A percentile compares a stretch with the other conserved stretches of the same genome.
phyloP scores from a whole-genome alignment of 2,797 vertebrate genomes.

The Crenuchus spilurus region DNA sequence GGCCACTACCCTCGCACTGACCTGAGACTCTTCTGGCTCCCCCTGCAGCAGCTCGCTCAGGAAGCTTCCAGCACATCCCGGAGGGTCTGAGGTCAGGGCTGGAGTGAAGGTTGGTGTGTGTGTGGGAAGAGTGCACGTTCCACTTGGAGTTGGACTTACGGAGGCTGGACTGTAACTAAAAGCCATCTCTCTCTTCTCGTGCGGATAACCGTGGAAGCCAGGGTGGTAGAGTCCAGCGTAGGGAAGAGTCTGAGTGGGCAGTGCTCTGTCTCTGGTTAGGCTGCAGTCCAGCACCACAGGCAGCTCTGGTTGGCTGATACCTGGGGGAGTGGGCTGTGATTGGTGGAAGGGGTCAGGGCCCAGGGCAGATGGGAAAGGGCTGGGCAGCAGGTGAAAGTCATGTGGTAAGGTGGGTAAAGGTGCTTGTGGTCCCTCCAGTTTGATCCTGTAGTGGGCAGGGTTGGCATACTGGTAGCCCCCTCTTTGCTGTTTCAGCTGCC shows the following conservation, averaged over 20 bases:
- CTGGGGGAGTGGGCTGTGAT: slow-evolving; percentile 60
- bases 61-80: slow-evolving; percentile 62
- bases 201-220: slow-evolving; percentile 55
- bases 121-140: slow-evolving; percentile 48
- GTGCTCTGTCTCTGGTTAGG: slow-evolving; percentile 56
- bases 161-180: slow-evolving; percentile 55
- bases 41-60: slow-evolving; percentile 73
- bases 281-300: slow-evolving; percentile 65
- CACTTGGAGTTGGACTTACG: slow-evolving; percentile 38
- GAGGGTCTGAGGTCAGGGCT: slow-evolving; percentile 6
- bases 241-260: slow-evolving; percentile 52
- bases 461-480: slow-evolving; percentile 54
- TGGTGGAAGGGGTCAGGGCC: slow-evolving; percentile 65
- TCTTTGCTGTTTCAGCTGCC: slow-evolving; percentile 79
- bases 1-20: slow-evolving; percentile 76
- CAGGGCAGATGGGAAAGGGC: slow-evolving; percentile 44
- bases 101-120: slow-evolving; percentile 11
- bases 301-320: slow-evolving; percentile 53
- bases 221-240: slow-evolving; percentile 54
- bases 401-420: slow-evolving; percentile 53
- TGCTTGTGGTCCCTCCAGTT: slow-evolving; percentile 70
- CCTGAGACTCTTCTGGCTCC: slow-evolving; percentile 77
- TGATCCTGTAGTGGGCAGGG: slow-evolving; percentile 68
- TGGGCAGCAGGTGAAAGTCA: slow-evolving; percentile 60
- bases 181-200: slow-evolving; percentile 63